Base-by-base conservation (phyloP, 2,888 invertebrate genomes). In the Hemaris fuciformis region DNA sequence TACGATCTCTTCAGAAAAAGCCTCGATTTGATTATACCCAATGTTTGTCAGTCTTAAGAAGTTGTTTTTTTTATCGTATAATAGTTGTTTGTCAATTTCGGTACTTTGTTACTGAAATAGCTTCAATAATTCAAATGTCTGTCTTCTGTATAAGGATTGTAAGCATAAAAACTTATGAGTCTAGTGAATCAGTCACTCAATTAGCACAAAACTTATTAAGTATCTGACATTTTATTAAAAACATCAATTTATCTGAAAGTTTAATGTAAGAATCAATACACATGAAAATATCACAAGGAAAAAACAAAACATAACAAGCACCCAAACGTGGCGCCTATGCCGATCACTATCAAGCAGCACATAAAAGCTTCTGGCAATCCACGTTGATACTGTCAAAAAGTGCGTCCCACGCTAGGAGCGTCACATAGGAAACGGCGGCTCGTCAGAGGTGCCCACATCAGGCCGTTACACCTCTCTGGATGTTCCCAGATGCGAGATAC, bases 391-490 rank as follows among this genome's bases (percentile, higher is more conserved):
- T 84, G 88, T 88, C 87, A 86, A 85, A 83, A 77, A 77, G 68
- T 69, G 69, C 86, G 71, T 83, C 90, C 89, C 85, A 90, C 91
- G 88, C 86, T 62, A 59, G 27, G 68, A 63, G 76, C 81, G 80
- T 83, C 84, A 83, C 75, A 78, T 80, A 76, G 75, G 78, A 76
- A 79, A 73, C 75, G 87, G 76, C 90, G 90, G 89, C 81, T 81
- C 79, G 74, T 87, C 83, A 84, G 87, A 87, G 88, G 87, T 87
- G 88, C 90, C 87, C 87, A 89, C 88, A 84, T 80, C 74, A 79
- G 78, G 83, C 87, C 84, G 88, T 91, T 90, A 90, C 90, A 88
- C 89, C 86, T 87, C 81, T 81, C 75, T 78, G 83, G 83, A 81
- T 76, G 83, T 81, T 84, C 74, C 77, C 77, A 83, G 85, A 87